Conservation (phyloP, 2,888 invertebrate genomes). For the Sepioteuthis lessoniana region DNA sequence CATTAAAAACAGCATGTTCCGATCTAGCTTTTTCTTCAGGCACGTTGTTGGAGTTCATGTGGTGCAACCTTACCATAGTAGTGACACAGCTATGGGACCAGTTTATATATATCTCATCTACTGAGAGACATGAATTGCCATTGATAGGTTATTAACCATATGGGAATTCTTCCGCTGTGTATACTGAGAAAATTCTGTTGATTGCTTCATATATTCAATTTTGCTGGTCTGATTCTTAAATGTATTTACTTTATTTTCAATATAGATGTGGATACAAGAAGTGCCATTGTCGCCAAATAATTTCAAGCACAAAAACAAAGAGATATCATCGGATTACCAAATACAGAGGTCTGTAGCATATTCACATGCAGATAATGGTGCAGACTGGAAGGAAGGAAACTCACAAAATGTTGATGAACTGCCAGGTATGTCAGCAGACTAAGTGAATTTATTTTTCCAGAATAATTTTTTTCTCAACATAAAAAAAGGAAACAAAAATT, state of each 20-base stretch:
- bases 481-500: too few relatives aligned
- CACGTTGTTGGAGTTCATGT: too few relatives aligned
- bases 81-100: too few relatives aligned
- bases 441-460: too few relatives aligned
- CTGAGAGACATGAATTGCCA: too few relatives aligned
- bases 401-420: background rate
- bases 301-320: background rate
- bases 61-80: too few relatives aligned
- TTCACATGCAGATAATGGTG: background rate
- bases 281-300: background rate
- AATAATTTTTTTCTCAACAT: too few relatives aligned
- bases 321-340: background rate
- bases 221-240: background rate
- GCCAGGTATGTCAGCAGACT: background rate
- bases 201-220: background rate
- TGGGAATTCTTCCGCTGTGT: background rate
- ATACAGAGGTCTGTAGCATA: background rate
- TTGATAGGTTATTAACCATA: too few relatives aligned
- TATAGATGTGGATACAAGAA: background rate
- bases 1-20: too few relatives aligned
- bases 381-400: background rate
- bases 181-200: background rate
- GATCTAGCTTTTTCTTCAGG: too few relatives aligned
- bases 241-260: background rate
- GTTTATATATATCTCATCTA: too few relatives aligned